phyloP scores from a whole-genome alignment of 2,113 vertebrate genomes.

The Malurus elegans region DNA sequence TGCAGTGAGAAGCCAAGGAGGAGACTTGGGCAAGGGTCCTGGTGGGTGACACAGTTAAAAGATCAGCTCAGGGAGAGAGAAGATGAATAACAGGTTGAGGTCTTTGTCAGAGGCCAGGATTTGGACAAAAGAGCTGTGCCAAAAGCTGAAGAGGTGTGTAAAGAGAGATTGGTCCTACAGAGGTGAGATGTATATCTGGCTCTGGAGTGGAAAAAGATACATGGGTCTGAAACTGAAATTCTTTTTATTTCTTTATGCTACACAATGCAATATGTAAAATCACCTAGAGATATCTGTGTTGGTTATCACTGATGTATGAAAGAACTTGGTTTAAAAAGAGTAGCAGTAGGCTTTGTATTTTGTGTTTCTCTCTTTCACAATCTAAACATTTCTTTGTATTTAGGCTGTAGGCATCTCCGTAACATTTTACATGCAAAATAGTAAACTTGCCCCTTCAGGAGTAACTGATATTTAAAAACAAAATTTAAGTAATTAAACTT shows the following conservation, averaged over 20 bases:
- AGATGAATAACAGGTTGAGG: neutral
- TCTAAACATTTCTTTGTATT: neutral
- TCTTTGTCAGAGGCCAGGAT: neutral
- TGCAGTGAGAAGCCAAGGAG: neutral
- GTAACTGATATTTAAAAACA: neutral
- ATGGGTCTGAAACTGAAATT: neutral
- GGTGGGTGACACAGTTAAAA: neutral
- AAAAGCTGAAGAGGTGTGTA: neutral
- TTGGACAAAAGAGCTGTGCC: neutral
- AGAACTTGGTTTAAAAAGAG: neutral
- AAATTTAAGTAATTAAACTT: neutral
- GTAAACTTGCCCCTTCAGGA: neutral
- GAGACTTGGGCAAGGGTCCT: neutral
- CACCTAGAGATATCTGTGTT: neutral
- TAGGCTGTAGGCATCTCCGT: neutral
- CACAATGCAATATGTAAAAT: neutral
- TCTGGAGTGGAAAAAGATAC: neutral
- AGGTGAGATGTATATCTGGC: fast-evolving
- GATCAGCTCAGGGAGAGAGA: neutral
- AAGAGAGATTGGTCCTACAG: neutral
- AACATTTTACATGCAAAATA: neutral
- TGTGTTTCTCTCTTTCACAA: neutral
- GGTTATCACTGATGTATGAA: neutral
- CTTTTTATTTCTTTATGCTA: neutral
- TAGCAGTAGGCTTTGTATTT: neutral